Base-by-base conservation (phyloP, 2,888 invertebrate species). In the Leucophenga montana region DNA sequence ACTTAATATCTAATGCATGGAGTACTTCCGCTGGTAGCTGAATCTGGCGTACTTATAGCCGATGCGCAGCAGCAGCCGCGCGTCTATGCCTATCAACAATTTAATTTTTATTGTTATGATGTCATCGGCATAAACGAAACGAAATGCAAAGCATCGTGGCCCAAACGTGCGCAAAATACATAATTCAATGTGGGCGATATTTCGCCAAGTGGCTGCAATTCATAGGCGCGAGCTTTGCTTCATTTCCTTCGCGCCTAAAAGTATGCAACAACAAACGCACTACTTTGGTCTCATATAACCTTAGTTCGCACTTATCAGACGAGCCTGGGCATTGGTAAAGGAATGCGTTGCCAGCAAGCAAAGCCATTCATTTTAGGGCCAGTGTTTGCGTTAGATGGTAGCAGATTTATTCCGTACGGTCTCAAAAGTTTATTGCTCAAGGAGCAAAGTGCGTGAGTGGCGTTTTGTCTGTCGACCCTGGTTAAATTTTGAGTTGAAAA, bases 51-150 rank as follows among this genome's bases (percentile, higher is more conserved):
- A 16, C 53, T 16, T 20, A 53, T 22, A 16, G 27, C 31, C 44
- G 54, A 39, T 31, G 66, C 22, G 33, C 64, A 16, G 59, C 27
- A 11, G 64, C 70, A 33, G 68, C 11, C 39, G 39, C 39, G 39
- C 39, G 39, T 39, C 39, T 39, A 27, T 65, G 72, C 71, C 71
- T 71, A 74, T 69, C 75, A 75, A 75, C 73, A 74, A 76, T 74
- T 73, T 76, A 70, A 77, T 72, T 76, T 77, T 77, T 76, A 76
- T 77, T 76, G 76, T 77, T 77, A 77, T 77, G 72, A 77, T 77
- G 73, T 74, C 76, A 77, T 77, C 76, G 75, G 75, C 75, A 75
- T 76, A 76, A 76, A 39, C 22, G 46, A 31, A 39, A 8, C 31
- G 20, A 1, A 22, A 27, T 50, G 20, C 27, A 16, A 50, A 20